Evolutionary conservation across 1,140 invertebrate species (phyloP), one percentile per base, ranked within the genome.

Genomic region (Coboldia fuscipes): DNA sequence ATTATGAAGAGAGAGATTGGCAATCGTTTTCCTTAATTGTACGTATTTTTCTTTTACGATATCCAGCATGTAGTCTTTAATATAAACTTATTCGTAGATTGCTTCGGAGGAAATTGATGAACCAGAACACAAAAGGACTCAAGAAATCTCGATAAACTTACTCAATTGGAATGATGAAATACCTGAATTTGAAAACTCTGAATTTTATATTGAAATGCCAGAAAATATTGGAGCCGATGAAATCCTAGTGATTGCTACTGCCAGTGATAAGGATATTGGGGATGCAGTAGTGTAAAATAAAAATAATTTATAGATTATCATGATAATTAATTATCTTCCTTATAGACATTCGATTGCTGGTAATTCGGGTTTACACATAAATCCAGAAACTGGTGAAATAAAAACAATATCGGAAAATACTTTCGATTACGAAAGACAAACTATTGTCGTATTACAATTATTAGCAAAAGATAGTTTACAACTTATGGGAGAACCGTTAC

Each of bases 121-220:
- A 21, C 28, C 44, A 3, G 37, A 41, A 10, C 52, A 56, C 18
- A 39, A 45, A 2, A 56, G 59, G 12, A 44, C 32, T 19, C 52
- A 58, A 3, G 48, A 38, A 2, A 45, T 68, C 5, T 42, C 43
- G 31, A 61, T 70, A 12, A 45, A 58, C 20, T 47, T 70, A 28
- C 50, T 50, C 20, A 65, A 70, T 45, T 62, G 60, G 57, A 70
- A 70, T 42, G 66, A 70, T 39, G 65, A 70, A 41, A 30, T 48
- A 31, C 67, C 67, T 4, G 59, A 58, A 30, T 70, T 68, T 42
- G 42, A 49, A 4, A 16, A 48, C 16, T 30, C 36, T 20, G 22
- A 37, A 8, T 47, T 56, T 28, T 39, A 23, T 2, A 54, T 57
- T 5, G 21, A 37, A 18, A 55, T 67, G 30, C 36, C 50, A 3